Percentiles rank a stretch among this genome's conserved stretches.
These are phyloP conservation scores for Plecotus auritus DNA, from an alignment of 2,113 vertebrate genomes.

Conservation along the genomic window DNA sequence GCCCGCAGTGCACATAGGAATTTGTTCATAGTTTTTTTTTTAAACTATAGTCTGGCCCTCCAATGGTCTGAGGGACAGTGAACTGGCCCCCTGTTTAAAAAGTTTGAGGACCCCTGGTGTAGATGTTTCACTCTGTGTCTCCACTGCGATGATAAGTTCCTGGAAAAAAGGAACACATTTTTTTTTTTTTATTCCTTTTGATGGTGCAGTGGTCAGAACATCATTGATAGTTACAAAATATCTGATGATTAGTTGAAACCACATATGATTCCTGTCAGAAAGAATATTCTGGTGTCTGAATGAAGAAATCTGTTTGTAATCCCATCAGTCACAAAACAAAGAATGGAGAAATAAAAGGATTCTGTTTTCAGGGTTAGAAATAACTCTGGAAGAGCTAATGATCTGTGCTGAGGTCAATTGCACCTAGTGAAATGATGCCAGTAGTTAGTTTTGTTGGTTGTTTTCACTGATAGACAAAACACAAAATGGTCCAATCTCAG, in stretches of 20 bases:
- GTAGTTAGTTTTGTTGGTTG: not conserved
- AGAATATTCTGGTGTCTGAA: not conserved
- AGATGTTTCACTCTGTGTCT: not conserved
- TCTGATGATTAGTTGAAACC: constrained; percentile 6
- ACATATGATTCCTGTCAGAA: not conserved
- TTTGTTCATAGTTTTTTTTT: no score
- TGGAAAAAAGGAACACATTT: not conserved
- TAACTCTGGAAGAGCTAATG: not conserved
- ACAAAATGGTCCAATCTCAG: not conserved
- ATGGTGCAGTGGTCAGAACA: not conserved
- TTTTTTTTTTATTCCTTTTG: constrained; percentile 1
- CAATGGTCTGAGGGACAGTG: no score
- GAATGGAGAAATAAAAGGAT: not conserved
- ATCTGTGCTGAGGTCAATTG: not conserved
- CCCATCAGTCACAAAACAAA: not conserved
- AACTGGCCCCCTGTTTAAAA: no score
- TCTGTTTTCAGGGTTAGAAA: not conserved
- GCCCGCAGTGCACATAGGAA: no score
- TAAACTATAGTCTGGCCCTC: no score
- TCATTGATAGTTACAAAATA: not conserved
- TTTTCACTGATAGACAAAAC: not conserved
- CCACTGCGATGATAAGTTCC: not conserved
- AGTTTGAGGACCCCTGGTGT: no score
- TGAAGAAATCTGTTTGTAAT: not conserved
- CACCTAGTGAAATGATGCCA: not conserved